Evolutionary conservation across 2,797 vertebrate genomes (phyloP), one percentile per base, ranked within the genome.

Genomic region (Hyperoplus lanceolatus): DNA sequence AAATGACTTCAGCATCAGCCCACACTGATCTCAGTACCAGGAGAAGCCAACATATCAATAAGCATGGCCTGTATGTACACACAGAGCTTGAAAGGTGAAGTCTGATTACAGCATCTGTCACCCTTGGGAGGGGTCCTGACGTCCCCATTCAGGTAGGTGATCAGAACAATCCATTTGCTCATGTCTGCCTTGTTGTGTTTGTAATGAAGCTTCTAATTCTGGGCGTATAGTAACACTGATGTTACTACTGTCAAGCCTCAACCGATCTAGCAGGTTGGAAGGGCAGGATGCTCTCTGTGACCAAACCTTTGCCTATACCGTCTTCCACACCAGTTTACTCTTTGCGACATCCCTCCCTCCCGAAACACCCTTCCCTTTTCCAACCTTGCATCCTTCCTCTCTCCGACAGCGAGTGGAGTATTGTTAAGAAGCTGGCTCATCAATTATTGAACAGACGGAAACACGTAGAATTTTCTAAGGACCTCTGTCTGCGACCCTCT

Each of bases 391-490:
- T 64, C 70, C 71, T 73, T 74, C 76, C 59, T 70, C 73, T 76
- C 39, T 73, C 83, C 67, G 70, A 1, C 82, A 75, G 80, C 6
- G 63, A 77, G 63, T 3, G n/a, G 42, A 65, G 64, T 64, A 67
- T 91, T 53, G 56, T 76, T 85, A 82, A 86, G 81, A 75, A 83
- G 82, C 73, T 2, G 3, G 36, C 70, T 92, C 85, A 90, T 95
- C 61, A 93, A 95, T 95, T 89, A 94, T 94, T 78, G 48, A 95
- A 59, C 46, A 67, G 39, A 53, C 77, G 85, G 86, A 94, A 92
- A 89, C 90, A 92, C 92, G 93, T 88, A 89, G 83, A 93, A 94
- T 94, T 95, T 92, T 91, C 78, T 87, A 92, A 93, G 92, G 95
- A 94, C 81, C 79, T 29, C 70, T 59, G 73, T 86, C 74, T 80